Evolutionary conservation across 2,797 vertebrate species (phyloP).

Genomic region (Sebastes cheni): DNA sequence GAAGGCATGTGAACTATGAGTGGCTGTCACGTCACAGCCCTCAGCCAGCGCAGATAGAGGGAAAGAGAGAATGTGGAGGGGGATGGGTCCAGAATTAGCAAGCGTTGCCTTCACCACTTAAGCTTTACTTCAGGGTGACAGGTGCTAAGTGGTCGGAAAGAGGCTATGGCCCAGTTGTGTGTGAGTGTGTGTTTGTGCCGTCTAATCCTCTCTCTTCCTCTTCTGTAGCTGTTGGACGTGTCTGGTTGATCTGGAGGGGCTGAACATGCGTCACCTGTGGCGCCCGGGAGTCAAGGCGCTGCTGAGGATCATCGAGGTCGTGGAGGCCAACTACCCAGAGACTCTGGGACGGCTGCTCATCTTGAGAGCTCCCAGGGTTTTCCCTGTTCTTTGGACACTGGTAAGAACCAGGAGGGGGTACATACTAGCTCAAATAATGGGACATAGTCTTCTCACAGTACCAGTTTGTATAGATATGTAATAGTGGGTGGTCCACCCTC

Average conservation of each 20-base stretch:
- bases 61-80: conserved; percentile 3
- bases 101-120: conserved; percentile 48
- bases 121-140: conserved; percentile 46
- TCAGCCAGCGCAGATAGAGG: conserved; percentile 1
- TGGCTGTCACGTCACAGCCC: conserved; percentile 25
- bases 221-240: conserved; percentile 91
- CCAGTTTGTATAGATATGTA: neutral
- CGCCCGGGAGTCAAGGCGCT: conserved; percentile 93
- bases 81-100: conserved; percentile 45
- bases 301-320: conserved; percentile 93
- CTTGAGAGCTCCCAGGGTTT: conserved; percentile 91
- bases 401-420: conserved; percentile 74
- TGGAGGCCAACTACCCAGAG: conserved; percentile 83
- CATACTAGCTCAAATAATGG: neutral
- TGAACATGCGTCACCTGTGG: conserved; percentile 98
- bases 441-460: neutral
- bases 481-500: neutral
- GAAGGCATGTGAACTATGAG: conserved; percentile 51
- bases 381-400: conserved; percentile 97
- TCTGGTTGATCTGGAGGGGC: conserved; percentile 93
- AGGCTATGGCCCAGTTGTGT: conserved; percentile 5
- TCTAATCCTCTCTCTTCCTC: conserved; percentile 21
- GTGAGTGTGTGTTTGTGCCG: neutral
- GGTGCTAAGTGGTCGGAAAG: conserved; percentile 51
- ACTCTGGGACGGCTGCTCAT: conserved; percentile 93